Evolutionary conservation across 2,888 invertebrate species (phyloP), one percentile per base, ranked within the genome.

Genomic region (Meloe dianella): DNA sequence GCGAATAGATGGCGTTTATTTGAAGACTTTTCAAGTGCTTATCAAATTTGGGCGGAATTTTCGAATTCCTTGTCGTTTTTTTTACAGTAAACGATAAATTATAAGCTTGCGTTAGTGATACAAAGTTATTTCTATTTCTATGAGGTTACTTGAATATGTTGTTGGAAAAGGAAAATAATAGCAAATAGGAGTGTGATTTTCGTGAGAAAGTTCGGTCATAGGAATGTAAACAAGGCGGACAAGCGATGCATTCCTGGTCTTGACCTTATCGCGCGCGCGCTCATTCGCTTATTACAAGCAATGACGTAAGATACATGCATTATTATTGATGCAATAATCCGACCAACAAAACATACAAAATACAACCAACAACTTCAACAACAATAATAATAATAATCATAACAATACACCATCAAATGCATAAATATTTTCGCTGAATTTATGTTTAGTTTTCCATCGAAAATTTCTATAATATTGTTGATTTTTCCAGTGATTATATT

Each of bases 241-340:
- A 66, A 66, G 60, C 38, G 57, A 65, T 70, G 70, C 74, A 74
- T 75, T 75, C 75, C 69, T 71, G 72, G 67, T 70, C 73, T 74
- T 75, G 75, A 75, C 75, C 75, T 75, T 73, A 74, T 71, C 72
- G 51, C 51, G 51, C 17, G n/a, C 22, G 51, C 51, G 51, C 51
- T 51, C 22, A 22, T 51, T 51, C 51, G 74, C 72, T 75, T 75
- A 73, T 72, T 70, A 68, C 70, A 64, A 63, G 62, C 67, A 61
- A 71, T 75, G 75, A 75, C 74, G 74, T 73, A 75, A 74, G 69
- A 63, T 51, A 51, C 54, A 57, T 69, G 69, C 69, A 71, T 73
- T 73, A 74, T 72, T 71, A 64, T 63, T 68, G 51, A 51, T 51
- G 51, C 51, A 27, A 27, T n/a, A 51, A 51, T 51, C 22, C 51